Evolutionary conservation across 2,797 vertebrate genomes (phyloP), one percentile per base, ranked within the genome.

Genomic region (Periophthalmus magnuspinnatus): DNA sequence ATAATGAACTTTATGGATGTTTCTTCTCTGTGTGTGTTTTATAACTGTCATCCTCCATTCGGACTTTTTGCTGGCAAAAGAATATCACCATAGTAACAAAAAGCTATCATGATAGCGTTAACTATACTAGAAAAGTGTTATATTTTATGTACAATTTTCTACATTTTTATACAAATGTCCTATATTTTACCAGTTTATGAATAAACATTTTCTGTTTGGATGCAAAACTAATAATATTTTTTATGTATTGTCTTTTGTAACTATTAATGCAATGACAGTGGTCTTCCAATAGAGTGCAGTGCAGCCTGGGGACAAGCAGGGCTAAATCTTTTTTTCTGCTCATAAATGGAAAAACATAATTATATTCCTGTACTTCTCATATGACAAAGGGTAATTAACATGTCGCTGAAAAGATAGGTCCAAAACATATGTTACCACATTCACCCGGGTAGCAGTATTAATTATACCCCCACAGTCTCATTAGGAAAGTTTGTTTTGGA

Each of bases 161-260:
- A 94, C 91, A 91, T 94, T 94, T 95, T 95, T 93, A 92, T 94
- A 94, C 90, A 94, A 93, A 94, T 93, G 90, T 93, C 91, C 88
- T 94, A 93, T 95, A 95, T 93, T 94, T 93, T 92, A 92, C 92
- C 89, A 89, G 89, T 94, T 91, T 89, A 93, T 91, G 86, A 94
- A 94, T 95, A 95, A 94, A 94, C 78, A 71, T 90, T 88, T 88
- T 90, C 86, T 87, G 90, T 87, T 91, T 93, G 89, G 80, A 90
- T 86, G 75, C 77, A 80, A 77, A 84, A 56, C 32, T 45, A 45
- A 54, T 71, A 70, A 9, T 55, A 6, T 54, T 52, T n/a, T 22
- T 55, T 34, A 67, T 34, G 19, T 47, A 22, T 56, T 41, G 34
- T 67, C 21, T 56, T 38, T 56, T 22, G n/a, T 16, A 45, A 16